These are phyloP conservation scores for Morpho helenor DNA, from an alignment of 2,888 invertebrate genomes.

Conservation along the genomic window DNA sequence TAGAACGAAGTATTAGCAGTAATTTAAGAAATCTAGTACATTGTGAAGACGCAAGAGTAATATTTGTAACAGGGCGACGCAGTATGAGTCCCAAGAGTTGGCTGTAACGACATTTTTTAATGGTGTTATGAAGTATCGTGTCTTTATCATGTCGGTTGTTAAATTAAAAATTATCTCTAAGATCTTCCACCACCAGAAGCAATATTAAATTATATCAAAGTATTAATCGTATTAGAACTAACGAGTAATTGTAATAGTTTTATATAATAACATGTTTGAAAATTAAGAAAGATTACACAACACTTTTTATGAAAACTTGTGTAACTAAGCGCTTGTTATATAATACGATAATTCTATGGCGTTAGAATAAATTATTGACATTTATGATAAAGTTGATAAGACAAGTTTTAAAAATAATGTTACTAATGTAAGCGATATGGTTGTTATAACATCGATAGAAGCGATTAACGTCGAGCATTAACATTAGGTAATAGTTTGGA, in stretches of 20 bases:
- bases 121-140: conserved; percentile 17
- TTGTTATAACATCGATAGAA: too few relatives aligned
- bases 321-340: background rate
- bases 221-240: conserved; percentile 13
- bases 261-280: conserved; percentile 16
- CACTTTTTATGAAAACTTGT: background rate
- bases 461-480: too few relatives aligned
- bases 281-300: conserved; percentile 1
- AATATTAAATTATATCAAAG: conserved; percentile 52
- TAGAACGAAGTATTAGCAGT: too few relatives aligned
- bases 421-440: too few relatives aligned
- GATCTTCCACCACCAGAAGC: conserved; percentile 59
- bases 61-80: too few relatives aligned
- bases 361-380: too few relatives aligned
- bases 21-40: too few relatives aligned
- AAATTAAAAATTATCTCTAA: conserved; percentile 28
- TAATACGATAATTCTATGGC: background rate
- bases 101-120: background rate
- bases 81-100: too few relatives aligned
- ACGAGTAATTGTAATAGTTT: conserved; percentile 19
- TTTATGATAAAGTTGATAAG: too few relatives aligned
- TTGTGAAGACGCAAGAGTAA: too few relatives aligned
- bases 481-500: too few relatives aligned
- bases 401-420: too few relatives aligned
- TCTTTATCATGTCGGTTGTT: conserved; percentile 1